Conservation (phyloP, 64 coral and sea anemone species). For the Pocillopora verrucosa region DNA sequence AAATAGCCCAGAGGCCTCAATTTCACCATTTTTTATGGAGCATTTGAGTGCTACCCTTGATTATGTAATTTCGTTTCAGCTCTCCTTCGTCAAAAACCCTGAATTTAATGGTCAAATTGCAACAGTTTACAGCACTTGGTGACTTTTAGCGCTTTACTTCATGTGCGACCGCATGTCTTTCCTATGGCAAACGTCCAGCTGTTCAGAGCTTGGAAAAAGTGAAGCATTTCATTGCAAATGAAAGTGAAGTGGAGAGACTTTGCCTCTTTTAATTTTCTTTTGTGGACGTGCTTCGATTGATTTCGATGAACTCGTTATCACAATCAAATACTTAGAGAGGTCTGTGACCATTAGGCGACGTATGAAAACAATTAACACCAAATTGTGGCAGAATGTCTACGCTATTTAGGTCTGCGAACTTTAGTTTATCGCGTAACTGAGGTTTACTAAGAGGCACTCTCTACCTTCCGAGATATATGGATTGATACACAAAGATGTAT, state of each 20-base stretch:
- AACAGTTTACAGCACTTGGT: background rate
- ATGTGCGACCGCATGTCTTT: background rate
- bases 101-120: background rate
- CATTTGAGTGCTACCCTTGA: background rate
- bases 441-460: background rate
- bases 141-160: constrained; percentile 11
- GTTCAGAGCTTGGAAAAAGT: background rate
- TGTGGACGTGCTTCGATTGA: background rate
- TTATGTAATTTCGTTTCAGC: background rate
- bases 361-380: background rate
- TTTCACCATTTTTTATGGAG: background rate
- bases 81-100: too few relatives aligned
- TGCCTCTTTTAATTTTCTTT: background rate
- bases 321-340: background rate
- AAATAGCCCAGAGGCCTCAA: background rate
- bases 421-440: background rate
- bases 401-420: background rate
- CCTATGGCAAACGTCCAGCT: background rate
- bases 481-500: background rate
- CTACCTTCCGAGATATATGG: constrained; percentile 1
- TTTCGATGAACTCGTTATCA: background rate
- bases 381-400: constrained; percentile 15
- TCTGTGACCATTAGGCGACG: background rate
- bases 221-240: background rate
- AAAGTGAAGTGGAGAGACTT: background rate